phyloP scores from a whole-genome alignment of 2,797 vertebrate genomes.

The Pelobates cultripes region DNA sequence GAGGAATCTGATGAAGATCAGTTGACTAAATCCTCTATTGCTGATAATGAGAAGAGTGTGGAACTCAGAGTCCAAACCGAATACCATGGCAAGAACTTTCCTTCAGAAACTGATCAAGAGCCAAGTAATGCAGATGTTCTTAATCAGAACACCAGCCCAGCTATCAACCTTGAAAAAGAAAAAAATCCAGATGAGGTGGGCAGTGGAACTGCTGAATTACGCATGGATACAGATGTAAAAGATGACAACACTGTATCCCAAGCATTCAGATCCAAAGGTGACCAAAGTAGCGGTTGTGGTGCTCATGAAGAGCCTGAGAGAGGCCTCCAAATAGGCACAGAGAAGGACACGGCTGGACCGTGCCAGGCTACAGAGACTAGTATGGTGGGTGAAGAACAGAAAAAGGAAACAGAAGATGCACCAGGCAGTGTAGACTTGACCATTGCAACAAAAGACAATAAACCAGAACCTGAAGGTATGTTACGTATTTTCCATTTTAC shows the following conservation, averaged over 20 bases:
- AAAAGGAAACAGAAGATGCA: neutral
- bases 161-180: neutral
- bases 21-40: neutral
- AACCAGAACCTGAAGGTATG: slow-evolving; percentile 26
- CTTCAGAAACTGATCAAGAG: neutral
- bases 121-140: neutral
- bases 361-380: neutral
- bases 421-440: neutral
- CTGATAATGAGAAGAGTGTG: neutral
- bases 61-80: neutral
- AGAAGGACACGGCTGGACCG: neutral
- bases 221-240: slow-evolving; percentile 53
- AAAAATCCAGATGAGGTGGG: neutral
- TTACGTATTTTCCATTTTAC: neutral
- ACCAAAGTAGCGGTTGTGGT: too few species aligned
- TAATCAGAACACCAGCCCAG: neutral
- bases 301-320: neutral
- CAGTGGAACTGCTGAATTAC: neutral
- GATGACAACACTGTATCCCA: slow-evolving; percentile 11
- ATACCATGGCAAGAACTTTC: neutral
- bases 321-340: neutral
- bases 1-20: slow-evolving; percentile 11
- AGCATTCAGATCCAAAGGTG: neutral
- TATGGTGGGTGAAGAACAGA: neutral
- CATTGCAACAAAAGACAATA: slow-evolving; percentile 1